Conservation (phyloP, 2,888 invertebrate genomes). For the Macaria notata region DNA sequence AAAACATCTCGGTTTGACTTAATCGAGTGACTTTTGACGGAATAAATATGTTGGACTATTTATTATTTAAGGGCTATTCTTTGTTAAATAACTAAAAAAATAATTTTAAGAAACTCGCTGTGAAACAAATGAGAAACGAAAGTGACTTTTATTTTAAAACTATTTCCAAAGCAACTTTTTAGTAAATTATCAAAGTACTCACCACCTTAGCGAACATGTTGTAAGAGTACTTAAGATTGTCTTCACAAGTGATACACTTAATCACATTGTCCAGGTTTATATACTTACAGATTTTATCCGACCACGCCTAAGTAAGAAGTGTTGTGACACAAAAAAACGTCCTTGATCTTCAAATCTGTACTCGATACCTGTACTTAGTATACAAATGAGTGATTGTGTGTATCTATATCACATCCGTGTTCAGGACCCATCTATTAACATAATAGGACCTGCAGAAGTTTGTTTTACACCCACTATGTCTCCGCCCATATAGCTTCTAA, state of each 20-base stretch:
- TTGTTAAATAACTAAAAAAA: too few species aligned
- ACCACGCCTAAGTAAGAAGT: constrained; percentile 67
- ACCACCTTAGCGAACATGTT: constrained; percentile 76
- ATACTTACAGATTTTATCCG: constrained; percentile 50
- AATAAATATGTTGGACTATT: too few species aligned
- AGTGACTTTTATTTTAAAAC: too few species aligned
- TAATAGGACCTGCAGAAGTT: constrained; percentile 9
- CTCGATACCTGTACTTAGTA: constrained; percentile 46
- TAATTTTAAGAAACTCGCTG: too few species aligned
- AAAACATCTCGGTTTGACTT: neutral
- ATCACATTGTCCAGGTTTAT: constrained; percentile 54
- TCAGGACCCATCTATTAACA: constrained; percentile 17
- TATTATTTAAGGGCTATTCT: too few species aligned
- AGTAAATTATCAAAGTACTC: constrained; percentile 39
- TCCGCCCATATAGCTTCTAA: constrained; percentile 11
- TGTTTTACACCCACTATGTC: constrained; percentile 8
- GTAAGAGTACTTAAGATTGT: constrained; percentile 54
- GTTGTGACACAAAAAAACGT: constrained; percentile 64
- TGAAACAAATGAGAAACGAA: too few species aligned
- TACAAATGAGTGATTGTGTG: constrained; percentile 31
- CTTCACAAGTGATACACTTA: constrained; percentile 67
- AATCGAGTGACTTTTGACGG: too few species aligned
- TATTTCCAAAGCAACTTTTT: constrained; percentile 6
- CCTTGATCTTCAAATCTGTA: constrained; percentile 76
- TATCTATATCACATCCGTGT: constrained; percentile 31